Base-by-base conservation (phyloP, 2,888 invertebrate species). In the Philhelius pedissequus region DNA sequence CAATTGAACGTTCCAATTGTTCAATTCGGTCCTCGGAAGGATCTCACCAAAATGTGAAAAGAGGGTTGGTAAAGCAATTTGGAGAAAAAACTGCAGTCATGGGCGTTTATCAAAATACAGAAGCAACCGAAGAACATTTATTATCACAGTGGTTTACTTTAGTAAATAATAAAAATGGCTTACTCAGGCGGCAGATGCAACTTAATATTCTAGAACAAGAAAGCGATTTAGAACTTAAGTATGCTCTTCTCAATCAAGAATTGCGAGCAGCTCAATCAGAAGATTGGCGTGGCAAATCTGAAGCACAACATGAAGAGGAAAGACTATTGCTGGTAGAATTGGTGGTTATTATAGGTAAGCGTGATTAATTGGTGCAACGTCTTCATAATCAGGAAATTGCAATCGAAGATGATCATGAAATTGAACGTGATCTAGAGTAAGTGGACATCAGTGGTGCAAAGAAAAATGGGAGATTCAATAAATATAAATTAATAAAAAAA, bases 131-230 rank as follows among this genome's bases (percentile, higher is more conserved):
- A 89, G 96, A 96, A 88, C 93, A 94, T 76, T 92, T 97, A 56
- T 95, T 97, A 95, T 94, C 97, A 48, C 95, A 97, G 89, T 99
- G 99, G 99, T 99, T 99, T 91, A 96, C 96, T 87, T 93, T 98
- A 87, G 97, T 99, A 43, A 99, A 99, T 92, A 98, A 99, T 92
- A 98, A 98, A 92, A 99, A 99, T 90, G 98, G 98, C 2, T 92
- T 99, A 6, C 93, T 99, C 13, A 94, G 98, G 82, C 93, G 98
- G 86, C 98, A 99, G 92, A 98, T 98, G 98, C 98, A 99, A 92
- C 94, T 99, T 35, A 98, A 99, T 91, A 98, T 99, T 91, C 93
- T 97, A 74, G 98, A 98, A 91, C 98, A 98, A 92, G 98, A 99
- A 91, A 97, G 97, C 88, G 98, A 98, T 90, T 92, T 99, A 87